Conservation (phyloP, 2,113 vertebrate genomes). For the Piaya cayana region DNA sequence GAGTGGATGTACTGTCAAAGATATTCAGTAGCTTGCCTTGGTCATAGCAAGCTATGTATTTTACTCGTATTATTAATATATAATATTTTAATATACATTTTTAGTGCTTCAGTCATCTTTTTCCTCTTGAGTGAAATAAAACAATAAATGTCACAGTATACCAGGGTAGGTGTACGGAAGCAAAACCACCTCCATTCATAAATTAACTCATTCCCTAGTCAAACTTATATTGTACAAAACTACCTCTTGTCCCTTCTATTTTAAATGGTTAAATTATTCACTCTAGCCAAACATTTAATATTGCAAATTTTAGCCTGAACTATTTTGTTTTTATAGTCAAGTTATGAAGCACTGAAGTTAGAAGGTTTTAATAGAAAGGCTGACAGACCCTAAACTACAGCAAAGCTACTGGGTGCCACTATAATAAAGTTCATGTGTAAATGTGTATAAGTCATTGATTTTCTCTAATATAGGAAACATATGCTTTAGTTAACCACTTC, state of each 20-base stretch:
- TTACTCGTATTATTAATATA: not conserved
- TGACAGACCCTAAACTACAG: conserved; percentile 54
- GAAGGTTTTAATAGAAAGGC: conserved; percentile 52
- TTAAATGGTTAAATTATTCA: conserved; percentile 5
- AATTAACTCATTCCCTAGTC: conserved; percentile 24
- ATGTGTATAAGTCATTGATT: conserved; percentile 64
- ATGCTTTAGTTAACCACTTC: conserved; percentile 63
- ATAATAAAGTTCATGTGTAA: conserved; percentile 66
- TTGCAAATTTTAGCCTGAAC: conserved; percentile 26
- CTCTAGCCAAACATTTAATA: not conserved
- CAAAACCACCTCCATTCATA: conserved; percentile 6
- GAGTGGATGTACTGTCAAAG: not conserved
- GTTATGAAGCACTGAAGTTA: conserved; percentile 35
- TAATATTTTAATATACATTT: not conserved
- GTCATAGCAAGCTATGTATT: not conserved
- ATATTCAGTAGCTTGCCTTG: not conserved
- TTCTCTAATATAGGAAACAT: conserved; percentile 66
- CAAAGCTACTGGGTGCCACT: conserved; percentile 48
- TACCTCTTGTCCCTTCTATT: not conserved
- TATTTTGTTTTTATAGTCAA: conserved; percentile 26
- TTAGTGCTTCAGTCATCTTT: not conserved
- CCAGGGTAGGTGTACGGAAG: not conserved
- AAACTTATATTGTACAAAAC: not conserved
- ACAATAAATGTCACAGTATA: not conserved
- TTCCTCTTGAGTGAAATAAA: not conserved